A percentile compares a stretch with the other conserved stretches of the same genome.
Evolutionary conservation across 1,140 invertebrate genomes (phyloP).

Genomic region (Lepidurus apus): DNA sequence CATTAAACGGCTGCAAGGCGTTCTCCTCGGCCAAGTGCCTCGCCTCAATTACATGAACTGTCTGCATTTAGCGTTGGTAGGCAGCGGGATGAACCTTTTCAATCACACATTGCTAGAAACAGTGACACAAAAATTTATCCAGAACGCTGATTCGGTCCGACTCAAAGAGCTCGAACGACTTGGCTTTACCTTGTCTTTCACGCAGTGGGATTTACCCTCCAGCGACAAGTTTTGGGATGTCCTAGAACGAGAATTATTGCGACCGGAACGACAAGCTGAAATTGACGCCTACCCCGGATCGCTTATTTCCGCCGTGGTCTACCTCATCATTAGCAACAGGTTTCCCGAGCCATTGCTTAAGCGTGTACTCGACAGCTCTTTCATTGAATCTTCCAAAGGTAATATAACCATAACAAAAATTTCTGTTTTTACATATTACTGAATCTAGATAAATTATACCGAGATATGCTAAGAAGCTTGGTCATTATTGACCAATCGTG

Average conservation of each 20-base stretch:
- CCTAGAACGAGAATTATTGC: neutral
- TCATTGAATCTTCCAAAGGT: neutral
- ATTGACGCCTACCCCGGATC: slow-evolving; percentile 1
- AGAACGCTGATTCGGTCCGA: neutral
- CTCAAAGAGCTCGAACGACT: neutral
- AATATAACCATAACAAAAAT: neutral
- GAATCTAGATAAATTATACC: neutral
- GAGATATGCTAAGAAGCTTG: neutral
- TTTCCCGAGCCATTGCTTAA: neutral
- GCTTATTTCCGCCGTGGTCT: neutral
- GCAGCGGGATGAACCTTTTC: neutral
- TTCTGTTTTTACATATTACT: neutral
- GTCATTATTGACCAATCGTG: neutral
- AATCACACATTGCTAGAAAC: neutral
- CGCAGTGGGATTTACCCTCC: neutral
- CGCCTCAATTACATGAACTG: neutral
- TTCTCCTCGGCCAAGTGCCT: neutral
- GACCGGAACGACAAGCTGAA: slow-evolving; percentile 1
- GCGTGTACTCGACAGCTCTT: neutral
- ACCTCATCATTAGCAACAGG: neutral
- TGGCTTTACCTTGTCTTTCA: neutral
- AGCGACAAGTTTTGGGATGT: neutral
- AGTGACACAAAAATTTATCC: neutral
- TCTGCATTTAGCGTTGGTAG: neutral
- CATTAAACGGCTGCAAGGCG: neutral